These are phyloP conservation scores for Choristoneura rosaceana DNA, from an alignment of 2,888 invertebrate genomes.

Conservation along the genomic window DNA sequence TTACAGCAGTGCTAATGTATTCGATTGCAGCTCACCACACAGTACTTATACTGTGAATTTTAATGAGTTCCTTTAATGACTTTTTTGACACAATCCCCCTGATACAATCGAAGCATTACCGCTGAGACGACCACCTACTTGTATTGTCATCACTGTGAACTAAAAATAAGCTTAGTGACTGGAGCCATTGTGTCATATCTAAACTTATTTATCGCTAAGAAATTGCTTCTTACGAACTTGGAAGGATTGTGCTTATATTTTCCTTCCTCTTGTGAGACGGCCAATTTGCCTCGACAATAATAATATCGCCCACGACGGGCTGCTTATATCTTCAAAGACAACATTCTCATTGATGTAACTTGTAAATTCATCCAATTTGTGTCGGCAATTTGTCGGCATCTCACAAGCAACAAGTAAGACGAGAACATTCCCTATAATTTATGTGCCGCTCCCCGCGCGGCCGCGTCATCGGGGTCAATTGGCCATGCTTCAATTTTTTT, in stretches of 20 bases:
- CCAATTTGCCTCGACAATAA: constrained; percentile 14
- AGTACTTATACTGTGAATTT: constrained; percentile 4
- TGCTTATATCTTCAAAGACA: constrained; percentile 21
- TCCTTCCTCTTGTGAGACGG: constrained; percentile 1
- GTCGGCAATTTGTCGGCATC: constrained; percentile 38
- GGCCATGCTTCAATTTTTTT: no score
- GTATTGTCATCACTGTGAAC: constrained; percentile 6
- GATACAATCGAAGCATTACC: constrained; percentile 23
- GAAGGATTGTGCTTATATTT: constrained; percentile 28
- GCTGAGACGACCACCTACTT: background rate
- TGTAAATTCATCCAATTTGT: constrained; percentile 40
- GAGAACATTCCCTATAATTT: constrained; percentile 36
- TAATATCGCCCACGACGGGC: constrained; percentile 16
- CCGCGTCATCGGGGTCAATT: constrained; percentile 60
- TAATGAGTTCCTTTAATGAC: constrained; percentile 1
- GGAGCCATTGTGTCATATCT: constrained; percentile 20
- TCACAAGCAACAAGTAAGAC: constrained; percentile 28
- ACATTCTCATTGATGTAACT: constrained; percentile 31
- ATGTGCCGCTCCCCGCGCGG: constrained; percentile 24
- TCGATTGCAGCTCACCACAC: background rate
- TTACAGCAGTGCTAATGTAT: constrained; percentile 16
- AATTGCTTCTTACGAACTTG: constrained; percentile 31
- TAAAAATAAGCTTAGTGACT: constrained; percentile 18
- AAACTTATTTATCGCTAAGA: constrained; percentile 28
- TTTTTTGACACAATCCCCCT: constrained; percentile 9